These are phyloP conservation scores for Epinephelus fuscoguttatus DNA, from an alignment of 2,113 vertebrate species.

Conservation along the genomic window DNA sequence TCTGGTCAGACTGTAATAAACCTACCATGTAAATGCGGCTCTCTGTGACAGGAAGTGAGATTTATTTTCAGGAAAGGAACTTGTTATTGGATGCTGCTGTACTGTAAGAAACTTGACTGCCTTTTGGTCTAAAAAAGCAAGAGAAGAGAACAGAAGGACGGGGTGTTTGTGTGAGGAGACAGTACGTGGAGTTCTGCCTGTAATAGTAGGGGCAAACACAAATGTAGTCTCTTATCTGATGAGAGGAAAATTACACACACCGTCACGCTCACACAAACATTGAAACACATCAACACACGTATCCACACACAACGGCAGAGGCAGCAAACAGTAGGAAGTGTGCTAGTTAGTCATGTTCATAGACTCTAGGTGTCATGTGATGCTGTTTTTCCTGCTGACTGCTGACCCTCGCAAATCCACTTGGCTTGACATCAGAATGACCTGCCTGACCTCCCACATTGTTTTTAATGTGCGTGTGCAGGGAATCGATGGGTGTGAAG, in stretches of 20 bases:
- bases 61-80: slow-evolving; percentile 38
- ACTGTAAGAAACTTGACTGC: not conserved
- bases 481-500: slow-evolving; percentile 23
- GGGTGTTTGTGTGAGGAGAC: not conserved
- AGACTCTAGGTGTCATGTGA: slow-evolving; percentile 67
- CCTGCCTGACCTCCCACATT: slow-evolving; percentile 50
- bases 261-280: not conserved
- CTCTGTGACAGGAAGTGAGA: slow-evolving; percentile 38
- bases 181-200: slow-evolving; percentile 10
- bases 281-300: slow-evolving; percentile 3
- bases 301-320: slow-evolving; percentile 19
- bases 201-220: not conserved
- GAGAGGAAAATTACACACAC: slow-evolving; percentile 15
- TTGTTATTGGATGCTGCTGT: slow-evolving; percentile 14
- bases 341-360: slow-evolving; percentile 66
- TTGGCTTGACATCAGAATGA: slow-evolving; percentile 68
- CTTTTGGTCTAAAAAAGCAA: slow-evolving; percentile 10
- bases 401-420: slow-evolving; percentile 76
- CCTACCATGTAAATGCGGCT: not conserved
- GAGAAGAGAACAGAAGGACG: not conserved
- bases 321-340: slow-evolving; percentile 70
- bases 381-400: slow-evolving; percentile 71
- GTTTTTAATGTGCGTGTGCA: not conserved
- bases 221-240: slow-evolving; percentile 2
- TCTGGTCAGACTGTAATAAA: not conserved